phyloP scores from a whole-genome alignment of 2,888 invertebrate species.

The Nomada lathburiana region DNA sequence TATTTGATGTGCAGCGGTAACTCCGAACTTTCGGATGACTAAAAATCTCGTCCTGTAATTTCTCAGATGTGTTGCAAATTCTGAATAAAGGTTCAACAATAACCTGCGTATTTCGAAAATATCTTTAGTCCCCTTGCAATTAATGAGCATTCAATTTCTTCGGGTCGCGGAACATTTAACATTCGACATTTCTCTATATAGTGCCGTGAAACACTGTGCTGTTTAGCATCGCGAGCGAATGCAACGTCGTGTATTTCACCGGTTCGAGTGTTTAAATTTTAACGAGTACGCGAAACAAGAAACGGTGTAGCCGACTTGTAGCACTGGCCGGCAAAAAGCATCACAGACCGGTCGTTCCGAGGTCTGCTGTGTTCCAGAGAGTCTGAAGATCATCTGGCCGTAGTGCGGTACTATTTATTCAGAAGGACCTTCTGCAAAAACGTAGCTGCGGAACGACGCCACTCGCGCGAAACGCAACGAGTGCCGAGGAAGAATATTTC shows the following conservation, averaged over 20 bases:
- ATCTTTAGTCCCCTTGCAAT: too few species aligned
- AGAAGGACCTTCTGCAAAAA: slow-evolving; percentile 35
- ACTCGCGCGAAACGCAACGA: background rate
- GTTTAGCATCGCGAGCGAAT: background rate
- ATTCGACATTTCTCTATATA: background rate
- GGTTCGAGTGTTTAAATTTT: slow-evolving; percentile 49
- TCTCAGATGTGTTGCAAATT: background rate
- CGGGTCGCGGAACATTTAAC: too few species aligned
- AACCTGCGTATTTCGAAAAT: too few species aligned
- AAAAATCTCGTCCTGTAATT: too few species aligned
- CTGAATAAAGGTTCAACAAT: too few species aligned
- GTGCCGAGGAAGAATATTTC: slow-evolving; percentile 10
- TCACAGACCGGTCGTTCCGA: slow-evolving; percentile 18
- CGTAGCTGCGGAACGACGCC: background rate
- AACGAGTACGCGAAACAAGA: slow-evolving; percentile 24
- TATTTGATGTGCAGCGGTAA: background rate
- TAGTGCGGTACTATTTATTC: slow-evolving; percentile 51
- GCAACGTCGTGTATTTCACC: slow-evolving; percentile 11
- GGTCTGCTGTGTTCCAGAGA: slow-evolving; percentile 28
- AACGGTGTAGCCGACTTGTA: slow-evolving; percentile 12
- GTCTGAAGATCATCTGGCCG: slow-evolving; percentile 48
- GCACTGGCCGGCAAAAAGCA: slow-evolving; percentile 37
- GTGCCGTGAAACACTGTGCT: too few species aligned
- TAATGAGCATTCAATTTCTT: background rate
- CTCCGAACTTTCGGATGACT: too few species aligned